Base-by-base conservation (phyloP, 2,797 vertebrate species). In the Natrix natrix region DNA sequence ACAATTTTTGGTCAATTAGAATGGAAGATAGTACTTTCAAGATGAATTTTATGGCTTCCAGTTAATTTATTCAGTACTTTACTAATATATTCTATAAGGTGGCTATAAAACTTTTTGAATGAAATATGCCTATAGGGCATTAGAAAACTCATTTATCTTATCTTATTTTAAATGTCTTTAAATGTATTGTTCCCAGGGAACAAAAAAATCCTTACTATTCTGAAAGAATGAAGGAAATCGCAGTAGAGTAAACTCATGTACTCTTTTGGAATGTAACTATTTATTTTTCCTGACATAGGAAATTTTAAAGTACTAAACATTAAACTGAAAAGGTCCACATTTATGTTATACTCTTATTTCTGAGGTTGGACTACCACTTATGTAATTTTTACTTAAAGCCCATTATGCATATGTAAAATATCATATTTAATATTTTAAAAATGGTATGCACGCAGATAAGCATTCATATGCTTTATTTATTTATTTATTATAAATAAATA, bases 81-180 rank as follows among this genome's bases (percentile, higher is more conserved):
- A 66, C 22, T 89, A 91, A 89, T 89, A 59, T 48, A 91, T 93
- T 93, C 69, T 89, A 66, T 26, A 89, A 91, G 17, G 32, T n/a
- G 32, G 43, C 52, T 83, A 60, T 43, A 91, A 61, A 63, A 83
- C 63, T 48, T 93, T 87, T 24, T 57, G 83, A 59, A 83, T 89
- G 69, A 89, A 89, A 66, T 89, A 91, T 91, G 66, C 87, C 66
- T 28, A 16, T 12, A 57, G 88, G 86, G 92, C 86, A 91, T 91
- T 52, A 91, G 56, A 93, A 89, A 88, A 83, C 52, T 74, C 7
- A 88, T 52, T 69, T 93, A 43, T 43, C 90, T 93, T 59, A 88
- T 91, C 92, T 89, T 91, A 88, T 60, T 88, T 74, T 48, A 83
- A 83, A 48, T 1, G 10, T 48, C 10, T 11, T 43, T 37, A 37